Percentiles rank a stretch among this genome's conserved stretches.
These are phyloP conservation scores for Bellardia pandia DNA, from an alignment of 2,888 invertebrate species.

Conservation along the genomic window DNA sequence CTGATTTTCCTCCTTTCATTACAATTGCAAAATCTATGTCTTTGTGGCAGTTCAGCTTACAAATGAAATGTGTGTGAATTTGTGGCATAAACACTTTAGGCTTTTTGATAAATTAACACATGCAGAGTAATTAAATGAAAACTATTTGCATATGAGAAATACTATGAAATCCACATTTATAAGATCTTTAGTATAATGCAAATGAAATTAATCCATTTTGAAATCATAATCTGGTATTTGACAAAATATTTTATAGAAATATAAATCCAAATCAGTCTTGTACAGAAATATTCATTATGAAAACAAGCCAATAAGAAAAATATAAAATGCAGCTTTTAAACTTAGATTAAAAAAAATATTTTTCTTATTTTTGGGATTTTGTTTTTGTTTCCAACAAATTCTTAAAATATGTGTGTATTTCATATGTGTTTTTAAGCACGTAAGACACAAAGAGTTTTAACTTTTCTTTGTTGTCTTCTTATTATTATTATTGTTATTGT, in stretches of 20 bases:
- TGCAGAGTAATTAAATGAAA: neutral
- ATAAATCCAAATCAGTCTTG: neutral
- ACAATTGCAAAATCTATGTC: neutral
- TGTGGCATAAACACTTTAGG: neutral
- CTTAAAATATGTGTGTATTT: slow-evolving; percentile 8
- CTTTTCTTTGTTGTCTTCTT: slow-evolving; percentile 29
- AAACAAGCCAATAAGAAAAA: slow-evolving; percentile 28
- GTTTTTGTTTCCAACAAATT: slow-evolving; percentile 12
- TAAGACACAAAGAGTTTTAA: slow-evolving; percentile 52
- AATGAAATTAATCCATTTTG: slow-evolving; percentile 10
- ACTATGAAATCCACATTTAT: neutral
- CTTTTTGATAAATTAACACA: neutral
- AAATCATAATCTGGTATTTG: slow-evolving; percentile 23
- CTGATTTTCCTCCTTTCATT: slow-evolving; percentile 9
- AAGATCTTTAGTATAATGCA: slow-evolving; percentile 1
- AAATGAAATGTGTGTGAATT: slow-evolving; percentile 6
- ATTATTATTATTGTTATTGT: slow-evolving; percentile 2
- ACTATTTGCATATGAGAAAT: neutral
- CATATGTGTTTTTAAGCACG: slow-evolving; percentile 31
- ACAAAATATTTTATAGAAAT: neutral
- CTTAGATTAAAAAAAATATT: slow-evolving; percentile 42
- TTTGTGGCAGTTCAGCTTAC: neutral
- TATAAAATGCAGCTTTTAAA: slow-evolving; percentile 32
- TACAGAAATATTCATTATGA: neutral
- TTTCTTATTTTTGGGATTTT: neutral